A percentile compares a stretch with the other conserved stretches of the same genome.
These are phyloP conservation scores for Parnassius apollo DNA, from an alignment of 2,888 invertebrate genomes.

Conservation along the genomic window DNA sequence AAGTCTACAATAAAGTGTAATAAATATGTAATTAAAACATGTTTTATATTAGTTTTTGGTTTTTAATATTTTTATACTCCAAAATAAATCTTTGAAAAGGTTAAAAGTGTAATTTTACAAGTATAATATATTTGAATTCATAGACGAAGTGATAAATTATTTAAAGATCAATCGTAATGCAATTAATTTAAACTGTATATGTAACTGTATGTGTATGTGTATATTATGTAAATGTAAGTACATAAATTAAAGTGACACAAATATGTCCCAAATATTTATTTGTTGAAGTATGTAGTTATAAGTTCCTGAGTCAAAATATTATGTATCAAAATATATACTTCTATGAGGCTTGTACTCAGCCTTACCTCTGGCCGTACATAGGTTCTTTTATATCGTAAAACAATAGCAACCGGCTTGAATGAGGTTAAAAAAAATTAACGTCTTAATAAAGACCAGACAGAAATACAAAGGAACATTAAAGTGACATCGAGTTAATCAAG, in stretches of 20 bases:
- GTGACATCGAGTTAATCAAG: constrained; percentile 22
- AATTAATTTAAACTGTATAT: too few relatives aligned
- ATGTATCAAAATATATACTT: constrained; percentile 27
- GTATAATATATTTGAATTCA: too few relatives aligned
- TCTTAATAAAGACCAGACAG: constrained; percentile 25
- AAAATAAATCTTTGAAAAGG: too few relatives aligned
- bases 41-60: too few relatives aligned
- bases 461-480: constrained; percentile 30
- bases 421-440: constrained; percentile 30
- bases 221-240: too few relatives aligned
- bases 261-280: constrained; percentile 20
- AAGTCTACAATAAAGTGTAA: too few relatives aligned
- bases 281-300: constrained; percentile 30
- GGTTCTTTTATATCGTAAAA: constrained; percentile 31
- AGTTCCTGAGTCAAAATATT: constrained; percentile 11
- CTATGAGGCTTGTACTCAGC: constrained; percentile 30
- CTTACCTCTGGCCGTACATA: constrained; percentile 12
- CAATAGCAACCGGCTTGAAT: constrained; percentile 30
- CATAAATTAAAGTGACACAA: not conserved
- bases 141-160: too few relatives aligned
- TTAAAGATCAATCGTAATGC: too few relatives aligned
- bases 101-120: too few relatives aligned
- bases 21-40: too few relatives aligned
- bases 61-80: too few relatives aligned
- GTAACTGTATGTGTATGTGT: too few relatives aligned